Evolutionary conservation across 2,888 invertebrate genomes (phyloP).

Genomic region (Dynastes tityus): DNA sequence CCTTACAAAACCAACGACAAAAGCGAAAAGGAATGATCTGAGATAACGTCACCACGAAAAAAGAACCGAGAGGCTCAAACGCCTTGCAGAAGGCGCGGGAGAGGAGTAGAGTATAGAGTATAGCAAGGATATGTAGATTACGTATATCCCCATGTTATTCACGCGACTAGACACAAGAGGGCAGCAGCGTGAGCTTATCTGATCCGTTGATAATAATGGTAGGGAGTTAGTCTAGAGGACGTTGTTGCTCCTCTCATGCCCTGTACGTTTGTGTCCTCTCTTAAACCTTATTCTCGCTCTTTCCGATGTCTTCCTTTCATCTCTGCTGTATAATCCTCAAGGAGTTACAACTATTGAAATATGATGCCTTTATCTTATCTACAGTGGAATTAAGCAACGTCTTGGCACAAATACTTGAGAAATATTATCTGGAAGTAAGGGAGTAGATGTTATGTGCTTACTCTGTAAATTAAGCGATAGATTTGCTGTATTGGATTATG

Average conservation of each 20-base stretch:
- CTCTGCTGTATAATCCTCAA: conserved; percentile 26
- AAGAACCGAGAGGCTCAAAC: conserved; percentile 14
- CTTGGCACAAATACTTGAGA: conserved; percentile 37
- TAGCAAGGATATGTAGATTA: conserved; percentile 45
- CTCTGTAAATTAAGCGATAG: neutral
- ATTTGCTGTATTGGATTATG: neutral
- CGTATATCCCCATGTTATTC: conserved; percentile 48
- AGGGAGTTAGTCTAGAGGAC: conserved; percentile 33
- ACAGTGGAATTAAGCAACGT: conserved; percentile 47
- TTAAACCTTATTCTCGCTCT: conserved; percentile 25
- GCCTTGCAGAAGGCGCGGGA: neutral
- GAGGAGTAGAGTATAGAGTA: conserved; percentile 1
- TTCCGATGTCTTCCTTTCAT: conserved; percentile 25
- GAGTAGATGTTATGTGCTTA: conserved; percentile 33
- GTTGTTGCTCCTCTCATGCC: conserved; percentile 19
- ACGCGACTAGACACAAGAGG: conserved; percentile 51
- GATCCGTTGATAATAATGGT: conserved; percentile 52
- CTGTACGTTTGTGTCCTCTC: conserved; percentile 30
- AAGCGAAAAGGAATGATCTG: conserved; percentile 41
- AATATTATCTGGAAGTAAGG: conserved; percentile 17
- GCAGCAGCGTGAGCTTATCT: conserved; percentile 49
- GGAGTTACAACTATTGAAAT: conserved; percentile 48
- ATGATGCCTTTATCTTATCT: conserved; percentile 51
- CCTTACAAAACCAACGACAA: conserved; percentile 42
- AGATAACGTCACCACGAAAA: conserved; percentile 41